Conservation (phyloP, 2,113 vertebrate genomes). For the Onychostoma macrolepis region DNA sequence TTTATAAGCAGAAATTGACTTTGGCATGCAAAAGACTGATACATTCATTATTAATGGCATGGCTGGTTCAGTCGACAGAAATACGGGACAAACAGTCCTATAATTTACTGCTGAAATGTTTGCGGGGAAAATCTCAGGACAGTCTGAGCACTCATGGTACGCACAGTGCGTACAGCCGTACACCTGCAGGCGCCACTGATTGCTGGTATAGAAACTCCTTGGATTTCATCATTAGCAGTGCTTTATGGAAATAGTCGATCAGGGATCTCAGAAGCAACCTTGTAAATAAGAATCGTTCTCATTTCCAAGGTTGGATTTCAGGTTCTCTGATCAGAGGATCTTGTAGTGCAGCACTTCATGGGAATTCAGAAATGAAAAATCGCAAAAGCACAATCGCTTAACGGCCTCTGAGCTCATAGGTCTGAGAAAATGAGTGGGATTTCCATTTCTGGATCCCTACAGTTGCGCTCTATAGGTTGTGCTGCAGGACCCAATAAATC, state of each 20-base stretch:
- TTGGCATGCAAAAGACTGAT: no score
- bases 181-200: no score
- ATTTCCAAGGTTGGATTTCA: not conserved
- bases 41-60: no score
- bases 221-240: not conserved
- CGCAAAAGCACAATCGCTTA: not conserved
- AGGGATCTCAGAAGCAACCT: not conserved
- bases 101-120: no score
- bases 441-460: not conserved
- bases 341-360: not conserved
- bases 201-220: not conserved
- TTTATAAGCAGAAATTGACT: no score
- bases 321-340: not conserved
- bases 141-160: no score
- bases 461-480: conserved; percentile 7
- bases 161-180: no score
- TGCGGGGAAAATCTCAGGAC: no score
- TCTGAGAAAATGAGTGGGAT: conserved; percentile 4
- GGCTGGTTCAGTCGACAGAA: no score
- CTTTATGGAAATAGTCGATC: not conserved
- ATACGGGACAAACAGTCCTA: no score
- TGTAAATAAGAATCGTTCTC: not conserved
- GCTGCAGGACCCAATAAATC: conserved; percentile 21
- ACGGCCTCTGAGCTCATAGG: not conserved
- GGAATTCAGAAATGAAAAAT: not conserved